These are phyloP conservation scores for Drosophila pseudoananassae DNA, from an alignment of 1,140 invertebrate genomes.

Conservation along the genomic window DNA sequence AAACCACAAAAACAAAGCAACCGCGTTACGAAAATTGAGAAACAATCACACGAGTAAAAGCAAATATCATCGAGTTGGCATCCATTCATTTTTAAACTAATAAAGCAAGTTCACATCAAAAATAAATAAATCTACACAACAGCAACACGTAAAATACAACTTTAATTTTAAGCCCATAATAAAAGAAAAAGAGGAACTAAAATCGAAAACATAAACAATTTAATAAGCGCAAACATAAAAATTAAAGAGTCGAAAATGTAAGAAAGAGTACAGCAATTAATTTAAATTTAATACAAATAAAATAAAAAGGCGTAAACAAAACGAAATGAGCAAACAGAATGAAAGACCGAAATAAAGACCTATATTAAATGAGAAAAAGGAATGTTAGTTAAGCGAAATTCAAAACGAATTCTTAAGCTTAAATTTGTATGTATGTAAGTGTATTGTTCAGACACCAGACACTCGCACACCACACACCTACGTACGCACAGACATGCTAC, in stretches of 20 bases:
- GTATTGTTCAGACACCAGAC: slow-evolving; percentile 55
- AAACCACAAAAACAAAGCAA: slow-evolving; percentile 32
- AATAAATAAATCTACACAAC: slow-evolving; percentile 30
- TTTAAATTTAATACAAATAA: slow-evolving; percentile 51
- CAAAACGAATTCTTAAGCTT: slow-evolving; percentile 75
- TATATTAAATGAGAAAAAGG: slow-evolving; percentile 47
- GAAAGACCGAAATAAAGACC: slow-evolving; percentile 39
- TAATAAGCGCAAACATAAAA: slow-evolving; percentile 63
- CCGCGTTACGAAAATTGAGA: slow-evolving; percentile 40
- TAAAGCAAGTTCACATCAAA: slow-evolving; percentile 40
- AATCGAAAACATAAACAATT: slow-evolving; percentile 46
- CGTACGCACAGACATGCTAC: not conserved
- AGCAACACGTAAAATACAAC: slow-evolving; percentile 62
- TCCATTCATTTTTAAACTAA: slow-evolving; percentile 60
- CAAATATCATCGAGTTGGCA: slow-evolving; percentile 65
- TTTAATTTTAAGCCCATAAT: slow-evolving; percentile 78
- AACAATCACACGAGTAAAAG: slow-evolving; percentile 39
- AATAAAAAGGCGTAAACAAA: slow-evolving; percentile 53
- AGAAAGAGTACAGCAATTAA: slow-evolving; percentile 69
- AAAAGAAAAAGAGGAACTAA: slow-evolving; percentile 53
- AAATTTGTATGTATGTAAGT: slow-evolving; percentile 77
- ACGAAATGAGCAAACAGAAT: slow-evolving; percentile 52
- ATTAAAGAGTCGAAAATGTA: slow-evolving; percentile 51
- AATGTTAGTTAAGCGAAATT: slow-evolving; percentile 70
- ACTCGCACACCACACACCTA: slow-evolving; percentile 8